phyloP scores from a whole-genome alignment of 2,113 vertebrate genomes.

The Pseudorhombus dupliciocellatus region DNA sequence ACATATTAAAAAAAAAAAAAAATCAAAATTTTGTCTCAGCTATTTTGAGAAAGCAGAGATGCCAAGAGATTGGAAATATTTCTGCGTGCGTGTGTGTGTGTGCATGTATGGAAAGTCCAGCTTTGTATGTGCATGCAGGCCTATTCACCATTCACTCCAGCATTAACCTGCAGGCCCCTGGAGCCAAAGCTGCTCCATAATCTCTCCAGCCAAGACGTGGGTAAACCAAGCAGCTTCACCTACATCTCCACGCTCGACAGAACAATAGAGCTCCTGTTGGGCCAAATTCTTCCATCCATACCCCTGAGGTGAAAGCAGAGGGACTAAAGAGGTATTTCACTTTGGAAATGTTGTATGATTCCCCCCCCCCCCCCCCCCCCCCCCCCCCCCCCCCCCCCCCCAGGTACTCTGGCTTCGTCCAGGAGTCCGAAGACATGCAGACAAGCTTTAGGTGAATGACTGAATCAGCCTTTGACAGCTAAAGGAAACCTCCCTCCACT shows the following conservation, averaged over 20 bases:
- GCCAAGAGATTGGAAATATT: slow-evolving; percentile 17
- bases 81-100: neutral
- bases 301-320: slow-evolving; percentile 18
- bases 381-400: too few relatives aligned
- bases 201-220: slow-evolving; percentile 38
- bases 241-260: slow-evolving; percentile 43
- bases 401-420: neutral
- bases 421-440: neutral
- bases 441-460: neutral
- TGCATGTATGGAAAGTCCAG: slow-evolving; percentile 19
- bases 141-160: slow-evolving; percentile 50
- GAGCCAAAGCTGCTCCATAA: slow-evolving; percentile 54
- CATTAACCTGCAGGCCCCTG: slow-evolving; percentile 49
- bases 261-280: slow-evolving; percentile 67
- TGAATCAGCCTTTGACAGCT: slow-evolving; percentile 7
- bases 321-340: slow-evolving; percentile 26
- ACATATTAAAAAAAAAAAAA: neutral
- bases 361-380: too few relatives aligned
- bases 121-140: slow-evolving; percentile 22
- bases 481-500: slow-evolving; percentile 1
- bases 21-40: slow-evolving; percentile 9
- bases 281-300: slow-evolving; percentile 50
- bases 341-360: neutral
- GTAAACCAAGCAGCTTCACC: slow-evolving; percentile 55
- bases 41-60: slow-evolving; percentile 42